Conservation (phyloP, 2,888 invertebrate genomes). For the Agrotis segetum region DNA sequence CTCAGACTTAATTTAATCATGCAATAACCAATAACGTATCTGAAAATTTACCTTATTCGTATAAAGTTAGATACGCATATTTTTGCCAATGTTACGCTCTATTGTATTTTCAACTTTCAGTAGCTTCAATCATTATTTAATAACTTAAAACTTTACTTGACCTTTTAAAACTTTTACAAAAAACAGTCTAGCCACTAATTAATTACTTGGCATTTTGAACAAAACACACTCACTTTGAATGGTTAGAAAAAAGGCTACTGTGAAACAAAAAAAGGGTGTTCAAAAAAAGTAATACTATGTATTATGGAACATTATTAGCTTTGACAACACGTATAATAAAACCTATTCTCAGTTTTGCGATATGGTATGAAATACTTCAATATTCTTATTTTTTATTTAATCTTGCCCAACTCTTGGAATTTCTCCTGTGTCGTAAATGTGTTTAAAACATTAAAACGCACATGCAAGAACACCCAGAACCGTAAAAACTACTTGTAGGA, state of each 20-base stretch:
- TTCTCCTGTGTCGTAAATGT: too few relatives aligned
- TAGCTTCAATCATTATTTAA: neutral
- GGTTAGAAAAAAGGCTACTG: neutral
- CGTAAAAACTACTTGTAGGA: too few relatives aligned
- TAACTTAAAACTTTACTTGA: neutral
- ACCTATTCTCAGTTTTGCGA: neutral
- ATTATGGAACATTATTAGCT: too few relatives aligned
- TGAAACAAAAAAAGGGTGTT: neutral
- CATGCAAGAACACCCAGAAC: too few relatives aligned
- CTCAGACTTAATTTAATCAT: too few relatives aligned
- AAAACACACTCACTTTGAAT: neutral
- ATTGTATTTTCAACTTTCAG: neutral
- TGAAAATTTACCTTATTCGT: too few relatives aligned
- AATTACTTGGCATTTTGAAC: slow-evolving; percentile 2
- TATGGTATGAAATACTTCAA: slow-evolving; percentile 13
- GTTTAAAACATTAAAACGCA: too few relatives aligned
- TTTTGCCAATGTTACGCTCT: too few relatives aligned
- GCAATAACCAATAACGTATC: too few relatives aligned
- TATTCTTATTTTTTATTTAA: neutral
- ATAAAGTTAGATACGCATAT: neutral
- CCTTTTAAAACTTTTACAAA: neutral
- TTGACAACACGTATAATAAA: neutral
- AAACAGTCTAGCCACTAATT: neutral
- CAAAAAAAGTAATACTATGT: neutral
- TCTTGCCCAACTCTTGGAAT: too few relatives aligned